phyloP scores from a whole-genome alignment of 2,888 invertebrate species.

The Arrhopalites spinosus region DNA sequence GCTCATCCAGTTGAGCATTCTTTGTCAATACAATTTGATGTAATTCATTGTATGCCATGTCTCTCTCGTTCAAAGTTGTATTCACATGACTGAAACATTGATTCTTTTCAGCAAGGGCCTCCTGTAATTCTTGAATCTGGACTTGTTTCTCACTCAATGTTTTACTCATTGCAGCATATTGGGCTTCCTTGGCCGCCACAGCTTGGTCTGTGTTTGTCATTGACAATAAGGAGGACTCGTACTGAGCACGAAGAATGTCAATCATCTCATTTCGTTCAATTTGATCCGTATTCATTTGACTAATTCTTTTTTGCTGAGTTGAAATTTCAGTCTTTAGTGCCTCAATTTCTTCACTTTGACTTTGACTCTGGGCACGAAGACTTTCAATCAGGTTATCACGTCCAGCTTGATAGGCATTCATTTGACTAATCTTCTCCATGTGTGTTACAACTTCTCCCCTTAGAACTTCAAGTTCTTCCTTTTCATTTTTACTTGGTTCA shows the following conservation, averaged over 20 bases:
- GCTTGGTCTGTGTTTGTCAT: not conserved
- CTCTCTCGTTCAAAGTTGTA: not conserved
- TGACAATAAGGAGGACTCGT: not conserved
- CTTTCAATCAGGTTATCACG: not conserved
- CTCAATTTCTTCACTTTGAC: not conserved
- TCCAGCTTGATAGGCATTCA: not conserved
- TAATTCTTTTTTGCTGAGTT: not conserved
- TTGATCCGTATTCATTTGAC: not conserved
- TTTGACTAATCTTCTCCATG: not conserved
- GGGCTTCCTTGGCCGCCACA: no score
- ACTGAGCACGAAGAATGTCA: conserved; percentile 7
- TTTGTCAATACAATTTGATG: not conserved
- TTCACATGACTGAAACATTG: not conserved
- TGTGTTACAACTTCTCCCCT: not conserved
- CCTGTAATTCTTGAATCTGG: no score
- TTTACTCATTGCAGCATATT: no score
- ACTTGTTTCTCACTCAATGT: no score
- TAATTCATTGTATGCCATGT: not conserved
- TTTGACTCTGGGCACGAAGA: not conserved
- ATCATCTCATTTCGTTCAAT: conserved; percentile 4
- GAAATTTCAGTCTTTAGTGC: not conserved
- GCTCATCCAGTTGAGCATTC: not conserved
- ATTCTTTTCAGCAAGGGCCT: no score
- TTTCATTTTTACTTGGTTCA: no score
- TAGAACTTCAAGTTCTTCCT: not conserved